A percentile compares a stretch with the other conserved stretches of the same genome.
Evolutionary conservation across 2,888 invertebrate species (phyloP).

Genomic region (Sinelater perroti): DNA sequence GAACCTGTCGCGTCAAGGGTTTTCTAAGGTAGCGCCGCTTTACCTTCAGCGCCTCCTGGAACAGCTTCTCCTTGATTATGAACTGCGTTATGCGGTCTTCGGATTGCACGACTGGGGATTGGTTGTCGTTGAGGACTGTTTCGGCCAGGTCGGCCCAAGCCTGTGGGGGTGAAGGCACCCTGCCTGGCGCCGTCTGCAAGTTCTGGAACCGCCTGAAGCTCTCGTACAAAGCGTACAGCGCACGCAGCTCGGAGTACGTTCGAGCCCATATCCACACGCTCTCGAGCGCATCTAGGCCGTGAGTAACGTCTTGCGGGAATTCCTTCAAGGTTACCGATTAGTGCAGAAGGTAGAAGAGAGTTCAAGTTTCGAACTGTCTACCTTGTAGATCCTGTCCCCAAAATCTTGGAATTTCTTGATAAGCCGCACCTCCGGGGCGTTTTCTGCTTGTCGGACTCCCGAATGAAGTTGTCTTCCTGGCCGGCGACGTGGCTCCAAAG

Average conservation of each 20-base stretch:
- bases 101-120: constrained; percentile 66
- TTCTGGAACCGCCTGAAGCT: constrained; percentile 70
- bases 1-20: not conserved
- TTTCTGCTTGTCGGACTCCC: constrained; percentile 41
- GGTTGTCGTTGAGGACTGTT: constrained; percentile 71
- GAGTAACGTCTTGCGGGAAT: constrained; percentile 47
- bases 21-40: not conserved
- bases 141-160: constrained; percentile 73
- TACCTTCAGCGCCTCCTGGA: constrained; percentile 75
- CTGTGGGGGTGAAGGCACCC: constrained; percentile 59
- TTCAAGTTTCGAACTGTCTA: constrained; percentile 31
- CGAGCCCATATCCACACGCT: constrained; percentile 72
- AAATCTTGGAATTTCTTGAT: constrained; percentile 68
- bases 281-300: constrained; percentile 51
- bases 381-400: constrained; percentile 63
- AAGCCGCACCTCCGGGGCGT: constrained; percentile 64
- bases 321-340: constrained; percentile 36
- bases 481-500: constrained; percentile 54
- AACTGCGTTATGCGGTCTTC: constrained; percentile 68
- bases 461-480: constrained; percentile 40
- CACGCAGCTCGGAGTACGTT: constrained; percentile 68
- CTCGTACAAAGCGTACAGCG: constrained; percentile 73
- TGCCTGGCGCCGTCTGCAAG: constrained; percentile 54
- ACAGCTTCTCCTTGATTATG: constrained; percentile 71
- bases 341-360: not conserved